phyloP scores from a whole-genome alignment of 2,797 vertebrate genomes.

The Epinephelus malabaricus region DNA sequence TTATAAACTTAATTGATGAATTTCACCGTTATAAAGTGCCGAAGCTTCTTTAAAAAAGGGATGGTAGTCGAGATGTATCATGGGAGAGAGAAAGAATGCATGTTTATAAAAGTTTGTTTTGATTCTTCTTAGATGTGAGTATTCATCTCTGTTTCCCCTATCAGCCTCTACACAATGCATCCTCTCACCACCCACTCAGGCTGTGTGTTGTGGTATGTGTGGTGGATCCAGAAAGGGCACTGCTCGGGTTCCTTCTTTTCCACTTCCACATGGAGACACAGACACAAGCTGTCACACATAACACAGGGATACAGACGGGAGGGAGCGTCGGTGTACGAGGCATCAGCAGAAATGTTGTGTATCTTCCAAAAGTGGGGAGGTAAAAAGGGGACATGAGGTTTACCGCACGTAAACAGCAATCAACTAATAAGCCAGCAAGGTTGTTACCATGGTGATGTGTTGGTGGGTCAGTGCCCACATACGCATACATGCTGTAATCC shows the following conservation, averaged over 20 bases:
- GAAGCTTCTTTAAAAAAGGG: neutral
- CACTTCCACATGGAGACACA: conserved; percentile 23
- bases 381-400: conserved; percentile 51
- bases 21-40: conserved; percentile 6
- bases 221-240: conserved; percentile 45
- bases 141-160: conserved; percentile 16
- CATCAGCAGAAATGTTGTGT: conserved; percentile 40
- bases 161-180: conserved; percentile 30
- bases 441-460: conserved; percentile 79
- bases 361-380: conserved; percentile 37
- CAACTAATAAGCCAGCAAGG: conserved; percentile 64
- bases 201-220: conserved; percentile 41
- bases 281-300: conserved; percentile 10
- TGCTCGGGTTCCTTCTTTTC: conserved; percentile 44
- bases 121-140: neutral
- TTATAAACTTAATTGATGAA: neutral
- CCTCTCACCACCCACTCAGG: conserved; percentile 22
- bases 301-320: conserved; percentile 8
- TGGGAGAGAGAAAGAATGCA: neutral
- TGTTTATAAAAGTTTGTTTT: neutral
- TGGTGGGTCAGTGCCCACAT: conserved; percentile 34
- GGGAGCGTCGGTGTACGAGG: conserved; percentile 6
- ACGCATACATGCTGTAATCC: conserved; percentile 5
- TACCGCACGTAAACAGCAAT: conserved; percentile 59
- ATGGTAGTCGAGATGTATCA: conserved; percentile 2